A percentile compares a stretch with the other conserved stretches of the same genome.
Conservation (phyloP, 2,888 invertebrate genomes). For the Aspidiotus rigidus region DNA sequence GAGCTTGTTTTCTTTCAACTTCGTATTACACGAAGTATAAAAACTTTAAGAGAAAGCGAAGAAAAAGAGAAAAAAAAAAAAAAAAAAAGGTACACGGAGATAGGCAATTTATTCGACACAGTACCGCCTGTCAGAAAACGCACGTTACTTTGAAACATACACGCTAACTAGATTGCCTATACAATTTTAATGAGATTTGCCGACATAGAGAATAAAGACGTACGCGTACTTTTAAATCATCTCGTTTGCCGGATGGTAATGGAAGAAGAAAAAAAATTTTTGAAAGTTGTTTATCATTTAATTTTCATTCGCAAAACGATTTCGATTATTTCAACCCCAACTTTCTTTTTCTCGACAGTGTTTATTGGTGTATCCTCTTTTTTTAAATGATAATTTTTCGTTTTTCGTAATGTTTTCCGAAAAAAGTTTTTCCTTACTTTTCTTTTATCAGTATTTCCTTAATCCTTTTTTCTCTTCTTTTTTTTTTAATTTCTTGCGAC, state of each 20-base stretch:
- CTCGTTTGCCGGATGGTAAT: background rate
- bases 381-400: slow-evolving; percentile 26
- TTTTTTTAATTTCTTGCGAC: slow-evolving; percentile 32
- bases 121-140: background rate
- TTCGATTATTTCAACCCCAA: background rate
- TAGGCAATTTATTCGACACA: slow-evolving; percentile 12
- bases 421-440: slow-evolving; percentile 23
- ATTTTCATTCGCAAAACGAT: slow-evolving; percentile 24
- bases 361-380: background rate
- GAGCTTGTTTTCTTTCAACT: too few relatives aligned
- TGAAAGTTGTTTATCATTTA: slow-evolving; percentile 28
- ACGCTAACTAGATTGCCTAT: slow-evolving; percentile 2
- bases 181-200: background rate
- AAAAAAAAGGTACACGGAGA: background rate
- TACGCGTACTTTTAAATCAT: background rate
- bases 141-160: slow-evolving; percentile 1
- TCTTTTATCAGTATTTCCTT: slow-evolving; percentile 28
- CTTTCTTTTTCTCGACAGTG: background rate
- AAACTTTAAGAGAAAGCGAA: too few relatives aligned
- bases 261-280: slow-evolving; percentile 8
- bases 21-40: too few relatives aligned
- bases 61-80: too few relatives aligned
- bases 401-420: slow-evolving; percentile 15
- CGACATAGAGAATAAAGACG: background rate
- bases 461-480: slow-evolving; percentile 28